Evolutionary conservation across 2,113 vertebrate species (phyloP).

Genomic region (Melozone crissalis): DNA sequence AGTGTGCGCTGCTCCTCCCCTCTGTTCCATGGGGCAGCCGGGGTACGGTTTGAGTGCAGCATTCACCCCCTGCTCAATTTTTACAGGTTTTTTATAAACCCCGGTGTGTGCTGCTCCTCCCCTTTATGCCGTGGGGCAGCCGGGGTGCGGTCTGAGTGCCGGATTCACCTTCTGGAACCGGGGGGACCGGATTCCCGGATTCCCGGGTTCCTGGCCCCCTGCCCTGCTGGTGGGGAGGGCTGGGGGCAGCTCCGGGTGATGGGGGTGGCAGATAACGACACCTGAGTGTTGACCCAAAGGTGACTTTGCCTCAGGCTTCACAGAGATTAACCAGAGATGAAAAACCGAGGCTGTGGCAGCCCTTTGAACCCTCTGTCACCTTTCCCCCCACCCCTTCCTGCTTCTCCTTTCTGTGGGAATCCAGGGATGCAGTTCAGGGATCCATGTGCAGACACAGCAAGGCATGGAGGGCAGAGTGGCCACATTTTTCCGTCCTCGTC

Average conservation of each 20-base stretch:
- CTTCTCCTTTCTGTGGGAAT: slow-evolving; percentile 13
- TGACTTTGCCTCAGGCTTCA: slow-evolving; percentile 57
- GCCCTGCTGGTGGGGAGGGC: not conserved
- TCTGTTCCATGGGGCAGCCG: too few relatives aligned
- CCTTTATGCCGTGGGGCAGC: too few relatives aligned
- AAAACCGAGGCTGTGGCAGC: not conserved
- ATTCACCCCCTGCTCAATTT: too few relatives aligned
- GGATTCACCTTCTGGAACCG: not conserved
- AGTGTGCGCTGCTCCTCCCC: too few relatives aligned
- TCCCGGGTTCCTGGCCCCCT: not conserved
- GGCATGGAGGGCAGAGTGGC: rapidly evolving
- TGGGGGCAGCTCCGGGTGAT: slow-evolving; percentile 7
- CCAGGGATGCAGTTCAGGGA: not conserved
- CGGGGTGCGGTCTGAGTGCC: too few relatives aligned
- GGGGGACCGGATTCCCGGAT: not conserved
- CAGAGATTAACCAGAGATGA: slow-evolving; percentile 54
- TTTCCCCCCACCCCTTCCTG: not conserved
- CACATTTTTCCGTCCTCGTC: not conserved
- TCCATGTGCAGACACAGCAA: not conserved
- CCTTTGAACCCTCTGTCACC: slow-evolving; percentile 59
- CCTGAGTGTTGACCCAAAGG: slow-evolving; percentile 66
- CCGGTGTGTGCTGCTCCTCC: too few relatives aligned
- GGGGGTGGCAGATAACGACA: slow-evolving; percentile 58
- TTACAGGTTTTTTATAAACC: too few relatives aligned
- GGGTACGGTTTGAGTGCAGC: too few relatives aligned